phyloP scores from a whole-genome alignment of 2,888 invertebrate genomes.

The Eremobia ochroleuca region DNA sequence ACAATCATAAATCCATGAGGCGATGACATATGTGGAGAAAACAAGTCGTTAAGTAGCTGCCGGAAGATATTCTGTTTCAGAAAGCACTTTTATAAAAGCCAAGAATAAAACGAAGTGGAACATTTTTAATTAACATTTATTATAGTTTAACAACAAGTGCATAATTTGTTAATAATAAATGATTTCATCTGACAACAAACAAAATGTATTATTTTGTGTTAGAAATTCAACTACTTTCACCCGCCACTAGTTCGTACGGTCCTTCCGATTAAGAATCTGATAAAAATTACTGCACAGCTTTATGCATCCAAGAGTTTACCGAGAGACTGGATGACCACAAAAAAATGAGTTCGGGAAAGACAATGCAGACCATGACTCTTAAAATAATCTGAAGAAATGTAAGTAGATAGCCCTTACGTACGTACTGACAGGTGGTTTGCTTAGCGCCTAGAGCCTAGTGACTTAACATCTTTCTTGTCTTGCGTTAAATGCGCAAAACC shows the following conservation, averaged over 20 bases:
- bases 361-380: neutral
- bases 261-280: neutral
- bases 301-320: neutral
- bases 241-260: neutral
- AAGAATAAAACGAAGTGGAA: constrained; percentile 3
- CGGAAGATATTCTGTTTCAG: neutral
- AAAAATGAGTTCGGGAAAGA: neutral
- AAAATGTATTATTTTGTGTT: neutral
- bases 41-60: constrained; percentile 47
- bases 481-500: too few relatives aligned
- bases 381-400: neutral
- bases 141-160: constrained; percentile 7
- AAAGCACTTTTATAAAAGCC: constrained; percentile 1
- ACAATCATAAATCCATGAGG: constrained; percentile 43
- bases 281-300: neutral
- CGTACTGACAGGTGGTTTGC: neutral
- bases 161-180: constrained; percentile 24
- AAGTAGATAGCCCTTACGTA: neutral
- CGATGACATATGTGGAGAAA: constrained; percentile 41
- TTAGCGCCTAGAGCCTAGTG: neutral
- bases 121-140: constrained; percentile 46
- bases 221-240: constrained; percentile 6
- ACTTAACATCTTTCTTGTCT: neutral
- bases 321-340: neutral
- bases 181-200: constrained; percentile 3